Evolutionary conservation across 2,797 vertebrate species (phyloP).

Genomic region (Etheostoma nigrum): DNA sequence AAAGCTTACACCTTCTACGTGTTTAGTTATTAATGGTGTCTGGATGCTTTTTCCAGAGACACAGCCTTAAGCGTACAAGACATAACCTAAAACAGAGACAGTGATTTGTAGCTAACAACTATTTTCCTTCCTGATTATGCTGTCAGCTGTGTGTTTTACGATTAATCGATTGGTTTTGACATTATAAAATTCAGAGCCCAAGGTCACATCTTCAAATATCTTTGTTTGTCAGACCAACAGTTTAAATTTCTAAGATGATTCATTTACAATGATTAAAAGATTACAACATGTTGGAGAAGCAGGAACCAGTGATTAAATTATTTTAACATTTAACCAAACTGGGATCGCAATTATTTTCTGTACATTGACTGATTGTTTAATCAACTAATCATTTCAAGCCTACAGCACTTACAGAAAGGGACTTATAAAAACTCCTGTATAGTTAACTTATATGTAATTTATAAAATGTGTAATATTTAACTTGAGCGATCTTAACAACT

Average conservation of each 20-base stretch:
- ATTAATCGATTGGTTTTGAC: background rate
- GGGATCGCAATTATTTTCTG: background rate
- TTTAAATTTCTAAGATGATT: background rate
- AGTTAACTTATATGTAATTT: slow-evolving; percentile 4
- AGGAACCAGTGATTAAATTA: background rate
- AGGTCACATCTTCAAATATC: background rate
- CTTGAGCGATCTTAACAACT: background rate
- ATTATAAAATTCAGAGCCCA: no score
- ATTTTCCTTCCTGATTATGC: background rate
- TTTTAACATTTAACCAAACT: background rate
- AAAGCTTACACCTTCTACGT: slow-evolving; percentile 7
- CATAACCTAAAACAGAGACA: slow-evolving; percentile 8
- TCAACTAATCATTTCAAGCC: background rate
- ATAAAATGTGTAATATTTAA: slow-evolving; percentile 4
- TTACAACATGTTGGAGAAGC: background rate
- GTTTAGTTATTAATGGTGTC: background rate
- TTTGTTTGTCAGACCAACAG: background rate
- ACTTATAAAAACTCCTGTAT: background rate
- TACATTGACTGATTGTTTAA: background rate
- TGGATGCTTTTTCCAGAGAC: slow-evolving; percentile 8
- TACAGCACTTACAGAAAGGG: background rate
- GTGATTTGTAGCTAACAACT: background rate
- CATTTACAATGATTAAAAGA: background rate
- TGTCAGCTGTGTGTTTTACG: background rate
- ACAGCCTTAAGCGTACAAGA: background rate